Percentiles rank a stretch among this genome's conserved stretches.
Conservation (phyloP, 1,140 invertebrate genomes). For the Drosophila sucinea region DNA sequence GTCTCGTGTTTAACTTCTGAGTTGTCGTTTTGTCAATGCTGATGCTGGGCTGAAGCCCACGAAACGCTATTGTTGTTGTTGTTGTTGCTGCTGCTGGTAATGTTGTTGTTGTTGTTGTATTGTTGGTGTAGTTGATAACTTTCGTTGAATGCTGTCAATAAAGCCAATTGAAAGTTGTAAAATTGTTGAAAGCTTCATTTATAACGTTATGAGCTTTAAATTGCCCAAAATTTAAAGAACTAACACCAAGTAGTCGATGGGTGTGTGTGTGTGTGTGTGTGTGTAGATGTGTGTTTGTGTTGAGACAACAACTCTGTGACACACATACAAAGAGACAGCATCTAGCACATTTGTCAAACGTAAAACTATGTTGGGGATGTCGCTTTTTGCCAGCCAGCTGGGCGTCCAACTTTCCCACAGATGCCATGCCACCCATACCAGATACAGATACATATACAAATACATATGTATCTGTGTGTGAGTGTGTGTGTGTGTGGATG, state of each 20-base stretch:
- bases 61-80: conserved; percentile 22
- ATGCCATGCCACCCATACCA: conserved; percentile 13
- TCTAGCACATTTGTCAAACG: conserved; percentile 40
- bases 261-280: neutral
- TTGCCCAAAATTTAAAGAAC: neutral
- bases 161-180: conserved; percentile 66
- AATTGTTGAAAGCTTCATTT: conserved; percentile 38
- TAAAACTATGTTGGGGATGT: conserved; percentile 51
- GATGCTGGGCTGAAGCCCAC: conserved; percentile 25
- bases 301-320: conserved; percentile 4
- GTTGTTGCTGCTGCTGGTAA: conserved; percentile 23
- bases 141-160: conserved; percentile 65
- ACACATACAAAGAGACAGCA: conserved; percentile 20
- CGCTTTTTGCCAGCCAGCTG: conserved; percentile 63
- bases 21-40: conserved; percentile 33
- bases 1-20: conserved; percentile 49
- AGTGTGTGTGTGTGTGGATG: conserved; percentile 8
- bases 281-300: neutral
- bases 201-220: conserved; percentile 10
- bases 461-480: conserved; percentile 25
- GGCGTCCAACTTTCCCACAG: conserved; percentile 41
- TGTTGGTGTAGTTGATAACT: conserved; percentile 59
- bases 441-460: conserved; percentile 21
- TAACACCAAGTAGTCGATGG: neutral
- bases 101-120: conserved; percentile 32